Evolutionary conservation across 2,113 vertebrate species (phyloP), one percentile per base, ranked within the genome.

Genomic region (Thryonomys swinderianus): DNA sequence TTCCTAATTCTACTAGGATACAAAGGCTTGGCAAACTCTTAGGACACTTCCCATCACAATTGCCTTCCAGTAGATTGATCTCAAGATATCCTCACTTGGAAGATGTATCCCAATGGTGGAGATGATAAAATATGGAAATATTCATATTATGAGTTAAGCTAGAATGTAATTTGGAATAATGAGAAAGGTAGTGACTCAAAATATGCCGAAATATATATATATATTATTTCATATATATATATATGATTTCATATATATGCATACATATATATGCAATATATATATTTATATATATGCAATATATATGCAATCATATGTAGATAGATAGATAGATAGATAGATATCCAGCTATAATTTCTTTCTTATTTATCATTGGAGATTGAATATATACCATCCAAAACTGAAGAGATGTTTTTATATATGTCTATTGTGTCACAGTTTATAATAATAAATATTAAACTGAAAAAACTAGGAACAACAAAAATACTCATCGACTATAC

Each of bases 391-490:
- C 5, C 64, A 79, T 64, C 67, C 32, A 67, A 40, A 84, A 37
- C 37, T 91, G 30, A 92, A 48, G 13, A 69, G 0, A 55, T 59
- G 0, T 64, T 4, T 76, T n/a, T n/a, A 48, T 32, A 48, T 13
- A 0, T 78, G 9, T 12, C 73, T 64, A 85, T 42, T 55, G 17
- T 3, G 64, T 71, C 53, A 37, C 32, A 64, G 14, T 18, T 45
- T 62, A 0, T 57, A 82, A 93, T 59, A 84, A 64, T 79, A 73
- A 64, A 95, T 91, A 40, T 48, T 78, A 66, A 93, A 85, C 45
- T 93, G 27, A 83, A 71, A 94, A 88, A 40, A 16, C 11, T 66
- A 25, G 34, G 82, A 92, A 71, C 2, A 79, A 61, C 20, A 14
- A 53, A 93, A 93, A 27, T 30, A 64, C 8, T 12, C 6, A 87